Percentiles rank a stretch among this genome's conserved stretches.
phyloP scores from a whole-genome alignment of 37 sponge, comb jelly and placozoan genomes.

The Mnemiopsis leidyi region DNA sequence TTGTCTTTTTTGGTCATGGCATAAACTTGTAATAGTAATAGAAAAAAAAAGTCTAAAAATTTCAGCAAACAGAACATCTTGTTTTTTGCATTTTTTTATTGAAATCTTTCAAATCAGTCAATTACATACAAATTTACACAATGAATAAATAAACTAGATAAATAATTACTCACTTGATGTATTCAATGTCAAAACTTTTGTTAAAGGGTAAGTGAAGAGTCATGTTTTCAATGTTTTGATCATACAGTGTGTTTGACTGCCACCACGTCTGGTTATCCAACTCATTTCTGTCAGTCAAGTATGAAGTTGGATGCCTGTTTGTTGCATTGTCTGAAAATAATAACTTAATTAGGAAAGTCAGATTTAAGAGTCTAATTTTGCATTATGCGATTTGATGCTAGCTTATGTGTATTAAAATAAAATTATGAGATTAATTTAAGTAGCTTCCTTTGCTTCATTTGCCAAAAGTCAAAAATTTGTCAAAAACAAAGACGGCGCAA shows the following conservation, averaged over 20 bases:
- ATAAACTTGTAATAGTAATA: not conserved
- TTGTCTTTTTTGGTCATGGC: too few species aligned
- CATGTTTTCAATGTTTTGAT: conserved; percentile 28
- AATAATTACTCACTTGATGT: conserved; percentile 56
- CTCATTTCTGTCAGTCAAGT: conserved; percentile 65
- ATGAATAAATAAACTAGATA: not conserved
- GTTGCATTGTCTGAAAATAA: not conserved
- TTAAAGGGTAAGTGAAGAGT: conserved; percentile 40
- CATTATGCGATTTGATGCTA: too few species aligned
- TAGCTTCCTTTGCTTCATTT: too few species aligned
- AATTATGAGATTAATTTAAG: too few species aligned
- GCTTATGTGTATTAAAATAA: too few species aligned
- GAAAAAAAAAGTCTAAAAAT: not conserved
- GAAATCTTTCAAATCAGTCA: too few species aligned
- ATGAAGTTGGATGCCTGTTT: conserved; percentile 28
- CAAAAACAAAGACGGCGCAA: too few species aligned
- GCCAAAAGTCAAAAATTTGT: too few species aligned
- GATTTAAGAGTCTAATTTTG: too few species aligned
- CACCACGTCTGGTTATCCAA: conserved; percentile 52
- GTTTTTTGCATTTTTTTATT: too few species aligned
- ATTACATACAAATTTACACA: too few species aligned
- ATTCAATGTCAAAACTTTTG: conserved; percentile 67
- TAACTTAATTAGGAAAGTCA: too few species aligned
- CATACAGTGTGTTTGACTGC: conserved; percentile 65
- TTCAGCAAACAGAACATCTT: not conserved